Percentiles rank a stretch among this genome's conserved stretches.
These are phyloP conservation scores for Odocoileus hemionus DNA, from an alignment of 2,113 vertebrate genomes.

Conservation along the genomic window DNA sequence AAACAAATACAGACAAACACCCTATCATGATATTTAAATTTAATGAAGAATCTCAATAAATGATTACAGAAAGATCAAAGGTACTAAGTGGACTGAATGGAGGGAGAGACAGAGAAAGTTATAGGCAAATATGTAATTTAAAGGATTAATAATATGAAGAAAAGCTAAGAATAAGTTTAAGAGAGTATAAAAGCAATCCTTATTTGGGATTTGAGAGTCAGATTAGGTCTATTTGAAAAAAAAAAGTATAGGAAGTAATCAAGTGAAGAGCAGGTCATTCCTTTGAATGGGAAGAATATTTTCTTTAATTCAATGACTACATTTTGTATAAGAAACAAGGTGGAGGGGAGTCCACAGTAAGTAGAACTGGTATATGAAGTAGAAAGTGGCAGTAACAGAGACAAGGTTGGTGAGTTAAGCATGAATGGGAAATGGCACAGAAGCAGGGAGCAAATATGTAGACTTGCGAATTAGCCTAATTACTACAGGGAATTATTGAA, in stretches of 20 bases:
- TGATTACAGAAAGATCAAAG: background rate
- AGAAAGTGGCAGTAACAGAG: background rate
- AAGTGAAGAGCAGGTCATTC: background rate
- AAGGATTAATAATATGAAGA: background rate
- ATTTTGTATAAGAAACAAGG: background rate
- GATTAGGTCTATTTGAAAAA: background rate
- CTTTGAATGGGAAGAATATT: background rate
- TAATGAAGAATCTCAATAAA: background rate
- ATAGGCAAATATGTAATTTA: background rate
- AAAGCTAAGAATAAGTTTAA: background rate
- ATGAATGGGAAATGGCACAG: background rate
- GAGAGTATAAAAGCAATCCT: background rate
- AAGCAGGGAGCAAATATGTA: background rate
- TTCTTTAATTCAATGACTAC: background rate
- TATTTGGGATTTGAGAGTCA: background rate
- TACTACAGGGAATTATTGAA: background rate
- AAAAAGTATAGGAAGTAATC: background rate
- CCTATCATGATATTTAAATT: background rate
- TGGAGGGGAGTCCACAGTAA: fast-evolving
- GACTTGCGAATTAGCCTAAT: background rate
- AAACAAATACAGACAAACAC: background rate
- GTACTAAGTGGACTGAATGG: background rate
- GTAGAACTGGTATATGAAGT: background rate
- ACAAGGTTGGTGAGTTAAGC: background rate
- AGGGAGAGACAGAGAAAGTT: background rate